phyloP scores from a whole-genome alignment of 64 coral and sea anemone species.

The Montipora cactus region DNA sequence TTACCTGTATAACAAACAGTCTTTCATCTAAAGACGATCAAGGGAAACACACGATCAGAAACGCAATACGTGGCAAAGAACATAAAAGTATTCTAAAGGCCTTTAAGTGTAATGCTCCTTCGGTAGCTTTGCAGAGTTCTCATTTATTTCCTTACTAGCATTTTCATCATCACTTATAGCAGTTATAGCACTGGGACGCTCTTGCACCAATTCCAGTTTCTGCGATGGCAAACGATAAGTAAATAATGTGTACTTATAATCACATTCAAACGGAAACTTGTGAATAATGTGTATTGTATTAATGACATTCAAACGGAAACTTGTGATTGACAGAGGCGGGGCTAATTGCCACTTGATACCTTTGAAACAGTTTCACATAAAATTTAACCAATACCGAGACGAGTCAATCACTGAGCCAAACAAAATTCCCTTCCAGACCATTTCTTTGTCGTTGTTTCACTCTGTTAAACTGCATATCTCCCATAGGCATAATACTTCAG shows the following conservation, averaged over 20 bases:
- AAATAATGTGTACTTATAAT: neutral
- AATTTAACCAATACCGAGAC: slow-evolving; percentile 64
- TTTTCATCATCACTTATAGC: neutral
- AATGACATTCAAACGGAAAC: slow-evolving; percentile 51
- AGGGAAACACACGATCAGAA: no score
- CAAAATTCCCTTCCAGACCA: slow-evolving; percentile 35
- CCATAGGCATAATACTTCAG: neutral
- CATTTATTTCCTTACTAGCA: neutral
- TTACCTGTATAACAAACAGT: slow-evolving; percentile 31
- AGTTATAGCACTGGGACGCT: neutral
- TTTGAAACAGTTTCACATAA: slow-evolving; percentile 66
- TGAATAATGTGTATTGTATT: neutral
- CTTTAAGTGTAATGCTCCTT: no score
- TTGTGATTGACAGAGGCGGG: slow-evolving; percentile 62
- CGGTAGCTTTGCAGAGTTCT: neutral
- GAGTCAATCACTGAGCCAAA: slow-evolving; percentile 30
- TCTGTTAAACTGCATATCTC: neutral
- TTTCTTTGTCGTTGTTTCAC: neutral
- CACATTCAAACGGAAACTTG: slow-evolving; percentile 45
- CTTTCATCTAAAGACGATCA: neutral
- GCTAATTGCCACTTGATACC: slow-evolving; percentile 68
- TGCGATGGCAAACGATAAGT: neutral
- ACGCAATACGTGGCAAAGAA: neutral
- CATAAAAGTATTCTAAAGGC: no score
- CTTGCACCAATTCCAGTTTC: neutral